Evolutionary conservation across 2,113 vertebrate genomes (phyloP).

Genomic region (Chaetops frenatus): DNA sequence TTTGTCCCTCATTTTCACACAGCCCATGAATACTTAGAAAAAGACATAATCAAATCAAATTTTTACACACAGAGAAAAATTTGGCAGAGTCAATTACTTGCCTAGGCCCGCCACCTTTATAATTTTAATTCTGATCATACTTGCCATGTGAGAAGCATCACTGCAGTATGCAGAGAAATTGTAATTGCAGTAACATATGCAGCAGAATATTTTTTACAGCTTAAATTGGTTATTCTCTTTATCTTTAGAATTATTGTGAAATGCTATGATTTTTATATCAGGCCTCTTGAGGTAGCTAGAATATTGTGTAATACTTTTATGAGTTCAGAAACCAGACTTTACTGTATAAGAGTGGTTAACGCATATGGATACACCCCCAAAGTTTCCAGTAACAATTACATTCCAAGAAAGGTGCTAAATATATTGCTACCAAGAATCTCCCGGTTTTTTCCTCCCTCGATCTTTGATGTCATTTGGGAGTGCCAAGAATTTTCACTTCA

Average conservation of each 20-base stretch:
- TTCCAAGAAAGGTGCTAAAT: slow-evolving; percentile 62
- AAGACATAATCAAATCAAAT: not conserved
- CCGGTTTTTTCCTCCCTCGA: slow-evolving; percentile 38
- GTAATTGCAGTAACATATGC: not conserved
- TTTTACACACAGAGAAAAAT: not conserved
- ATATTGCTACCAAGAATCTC: slow-evolving; percentile 58
- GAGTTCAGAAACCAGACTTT: slow-evolving; percentile 30
- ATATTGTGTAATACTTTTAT: slow-evolving; percentile 44
- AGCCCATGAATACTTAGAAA: not conserved
- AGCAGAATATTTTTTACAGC: not conserved
- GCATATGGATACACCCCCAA: slow-evolving; percentile 40
- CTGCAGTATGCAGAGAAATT: not conserved
- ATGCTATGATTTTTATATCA: slow-evolving; percentile 15
- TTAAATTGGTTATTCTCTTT: slow-evolving; percentile 12
- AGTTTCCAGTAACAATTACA: slow-evolving; percentile 59
- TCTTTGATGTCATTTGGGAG: slow-evolving; percentile 38
- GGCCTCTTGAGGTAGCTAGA: slow-evolving; percentile 15
- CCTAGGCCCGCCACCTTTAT: not conserved
- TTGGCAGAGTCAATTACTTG: not conserved
- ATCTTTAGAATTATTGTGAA: slow-evolving; percentile 24
- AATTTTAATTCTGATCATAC: slow-evolving; percentile 7
- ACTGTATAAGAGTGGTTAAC: slow-evolving; percentile 27
- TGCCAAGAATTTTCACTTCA: slow-evolving; percentile 31
- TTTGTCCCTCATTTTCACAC: not conserved
- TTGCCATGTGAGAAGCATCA: not conserved